phyloP scores from a whole-genome alignment of 2,888 invertebrate genomes.

The Nephrotoma appendiculata region DNA sequence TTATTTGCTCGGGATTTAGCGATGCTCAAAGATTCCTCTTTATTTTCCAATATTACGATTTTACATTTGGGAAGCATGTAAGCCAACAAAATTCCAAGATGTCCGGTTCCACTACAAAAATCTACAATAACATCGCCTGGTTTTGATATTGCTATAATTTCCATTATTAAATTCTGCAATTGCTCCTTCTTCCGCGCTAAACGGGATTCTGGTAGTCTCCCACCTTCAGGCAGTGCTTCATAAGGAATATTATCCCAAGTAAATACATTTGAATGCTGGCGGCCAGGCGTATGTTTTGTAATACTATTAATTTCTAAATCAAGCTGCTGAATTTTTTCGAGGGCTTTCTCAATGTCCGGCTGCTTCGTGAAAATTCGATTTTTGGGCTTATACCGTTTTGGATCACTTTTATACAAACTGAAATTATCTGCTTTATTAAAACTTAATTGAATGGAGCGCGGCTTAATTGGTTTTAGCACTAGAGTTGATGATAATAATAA shows the following conservation, averaged over 20 bases:
- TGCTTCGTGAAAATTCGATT: constrained; percentile 64
- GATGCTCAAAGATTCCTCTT: constrained; percentile 66
- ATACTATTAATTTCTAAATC: constrained; percentile 30
- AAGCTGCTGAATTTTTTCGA: constrained; percentile 31
- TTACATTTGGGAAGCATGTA: constrained; percentile 61
- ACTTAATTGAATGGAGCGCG: neutral
- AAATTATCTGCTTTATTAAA: constrained; percentile 8
- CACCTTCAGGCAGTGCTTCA: constrained; percentile 61
- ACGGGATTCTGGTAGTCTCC: constrained; percentile 61
- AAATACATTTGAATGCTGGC: constrained; percentile 26
- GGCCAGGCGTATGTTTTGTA: constrained; percentile 23
- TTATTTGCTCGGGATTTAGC: constrained; percentile 54
- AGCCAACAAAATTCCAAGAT: constrained; percentile 77
- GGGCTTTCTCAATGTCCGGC: constrained; percentile 50
- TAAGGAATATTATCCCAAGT: constrained; percentile 59
- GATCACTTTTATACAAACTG: constrained; percentile 65
- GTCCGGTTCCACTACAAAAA: constrained; percentile 90
- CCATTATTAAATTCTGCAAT: constrained; percentile 66
- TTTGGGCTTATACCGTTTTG: constrained; percentile 57
- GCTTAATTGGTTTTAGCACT: neutral
- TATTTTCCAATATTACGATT: constrained; percentile 79
- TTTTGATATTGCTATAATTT: constrained; percentile 55
- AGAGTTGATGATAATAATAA: neutral
- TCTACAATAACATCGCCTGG: constrained; percentile 66
- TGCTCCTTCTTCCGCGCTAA: constrained; percentile 70